phyloP scores from a whole-genome alignment of 2,888 invertebrate genomes.

The Cantharis rustica region DNA sequence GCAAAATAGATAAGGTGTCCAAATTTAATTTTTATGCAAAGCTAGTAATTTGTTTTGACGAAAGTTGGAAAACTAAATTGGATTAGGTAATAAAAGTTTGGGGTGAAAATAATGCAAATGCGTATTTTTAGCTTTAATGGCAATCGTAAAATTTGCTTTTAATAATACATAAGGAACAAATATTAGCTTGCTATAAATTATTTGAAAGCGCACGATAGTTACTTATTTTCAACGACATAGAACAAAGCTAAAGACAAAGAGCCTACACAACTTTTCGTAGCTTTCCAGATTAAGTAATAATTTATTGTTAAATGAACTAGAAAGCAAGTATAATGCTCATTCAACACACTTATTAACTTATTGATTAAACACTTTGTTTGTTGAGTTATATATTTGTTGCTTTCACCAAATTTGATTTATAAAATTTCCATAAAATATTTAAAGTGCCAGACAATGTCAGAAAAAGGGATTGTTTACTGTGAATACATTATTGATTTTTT shows the following conservation, averaged over 20 bases:
- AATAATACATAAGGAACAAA: not conserved
- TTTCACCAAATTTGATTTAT: not conserved
- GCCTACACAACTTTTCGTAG: not conserved
- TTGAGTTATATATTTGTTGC: not conserved
- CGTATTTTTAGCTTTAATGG: not conserved
- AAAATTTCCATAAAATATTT: not conserved
- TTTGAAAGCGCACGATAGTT: not conserved
- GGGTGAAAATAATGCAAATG: not conserved
- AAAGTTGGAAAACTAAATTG: not conserved
- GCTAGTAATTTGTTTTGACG: not conserved
- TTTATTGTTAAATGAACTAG: not conserved
- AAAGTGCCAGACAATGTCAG: not conserved
- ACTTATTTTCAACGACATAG: not conserved
- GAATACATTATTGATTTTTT: slow-evolving; percentile 15
- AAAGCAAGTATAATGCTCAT: not conserved
- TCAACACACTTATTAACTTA: not conserved
- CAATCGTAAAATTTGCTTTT: not conserved
- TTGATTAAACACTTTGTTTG: not conserved
- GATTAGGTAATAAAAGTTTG: not conserved
- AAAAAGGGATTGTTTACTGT: not conserved
- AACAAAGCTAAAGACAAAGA: not conserved
- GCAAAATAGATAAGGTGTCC: not conserved
- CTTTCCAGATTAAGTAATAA: not conserved
- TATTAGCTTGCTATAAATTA: not conserved
- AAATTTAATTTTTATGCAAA: not conserved